phyloP scores from a whole-genome alignment of 2,797 vertebrate species.

The Aselliscus stoliczkanus region DNA sequence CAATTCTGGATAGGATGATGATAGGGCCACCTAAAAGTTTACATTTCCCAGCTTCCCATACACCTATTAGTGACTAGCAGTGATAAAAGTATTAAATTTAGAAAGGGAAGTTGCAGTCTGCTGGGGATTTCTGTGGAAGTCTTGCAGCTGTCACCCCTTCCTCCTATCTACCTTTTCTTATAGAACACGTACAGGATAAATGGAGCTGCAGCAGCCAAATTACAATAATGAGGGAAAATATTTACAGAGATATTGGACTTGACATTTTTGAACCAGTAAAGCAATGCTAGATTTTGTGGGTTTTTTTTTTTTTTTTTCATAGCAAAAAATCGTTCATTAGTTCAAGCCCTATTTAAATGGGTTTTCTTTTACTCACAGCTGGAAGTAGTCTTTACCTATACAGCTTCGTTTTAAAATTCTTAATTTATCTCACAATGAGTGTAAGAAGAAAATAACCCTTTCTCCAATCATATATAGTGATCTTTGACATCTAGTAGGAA shows the following conservation, averaged over 20 bases:
- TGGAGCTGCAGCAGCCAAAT: background rate
- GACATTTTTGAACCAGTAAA: background rate
- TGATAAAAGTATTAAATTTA: background rate
- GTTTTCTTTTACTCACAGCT: slow-evolving; percentile 22
- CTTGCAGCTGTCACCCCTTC: background rate
- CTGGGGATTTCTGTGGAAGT: background rate
- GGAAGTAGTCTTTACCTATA: background rate
- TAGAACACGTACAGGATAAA: background rate
- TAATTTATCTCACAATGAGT: background rate
- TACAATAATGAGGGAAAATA: background rate
- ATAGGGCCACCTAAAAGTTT: background rate
- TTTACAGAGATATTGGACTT: background rate
- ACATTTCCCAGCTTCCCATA: background rate
- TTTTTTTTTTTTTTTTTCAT: background rate
- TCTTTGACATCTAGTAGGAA: background rate
- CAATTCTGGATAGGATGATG: background rate
- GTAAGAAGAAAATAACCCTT: background rate
- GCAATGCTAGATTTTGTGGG: background rate
- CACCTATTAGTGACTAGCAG: background rate
- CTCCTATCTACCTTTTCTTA: background rate
- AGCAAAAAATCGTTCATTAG: slow-evolving; percentile 15
- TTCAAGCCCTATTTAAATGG: slow-evolving; percentile 20
- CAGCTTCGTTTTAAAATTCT: background rate
- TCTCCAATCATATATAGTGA: background rate
- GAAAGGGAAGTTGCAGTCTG: background rate